Conservation (phyloP, 2,797 vertebrate genomes). For the Clarias platycephalus region DNA sequence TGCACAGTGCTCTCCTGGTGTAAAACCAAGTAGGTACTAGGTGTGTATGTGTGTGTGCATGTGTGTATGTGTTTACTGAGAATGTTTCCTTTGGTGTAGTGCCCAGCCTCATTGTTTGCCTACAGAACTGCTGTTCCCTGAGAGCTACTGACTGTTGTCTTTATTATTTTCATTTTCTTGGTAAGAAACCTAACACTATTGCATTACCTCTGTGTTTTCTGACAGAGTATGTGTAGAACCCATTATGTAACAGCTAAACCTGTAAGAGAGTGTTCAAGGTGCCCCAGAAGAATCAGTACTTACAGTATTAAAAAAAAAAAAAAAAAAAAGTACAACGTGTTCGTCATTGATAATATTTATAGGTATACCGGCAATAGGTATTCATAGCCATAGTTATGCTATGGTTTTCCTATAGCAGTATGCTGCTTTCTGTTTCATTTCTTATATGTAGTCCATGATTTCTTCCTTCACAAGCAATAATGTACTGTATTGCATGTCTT, state of each 20-base stretch:
- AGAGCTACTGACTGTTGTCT: neutral
- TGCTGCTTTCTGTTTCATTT: neutral
- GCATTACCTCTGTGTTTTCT: neutral
- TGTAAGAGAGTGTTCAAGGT: neutral
- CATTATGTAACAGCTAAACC: neutral
- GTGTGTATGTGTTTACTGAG: slow-evolving; percentile 17
- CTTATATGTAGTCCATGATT: neutral
- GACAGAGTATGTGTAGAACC: neutral
- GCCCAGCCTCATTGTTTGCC: slow-evolving; percentile 15
- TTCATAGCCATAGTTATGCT: no score
- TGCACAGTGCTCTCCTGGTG: neutral
- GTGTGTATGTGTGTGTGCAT: slow-evolving; percentile 7
- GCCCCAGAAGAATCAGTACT: neutral
- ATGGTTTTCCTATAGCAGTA: neutral
- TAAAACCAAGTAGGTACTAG: neutral
- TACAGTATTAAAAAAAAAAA: neutral
- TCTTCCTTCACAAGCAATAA: neutral
- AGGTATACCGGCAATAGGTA: no score
- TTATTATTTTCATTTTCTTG: neutral
- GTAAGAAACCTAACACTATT: neutral
- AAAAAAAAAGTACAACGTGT: neutral
- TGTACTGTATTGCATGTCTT: neutral
- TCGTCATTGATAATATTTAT: neutral
- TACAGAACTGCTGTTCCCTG: neutral
- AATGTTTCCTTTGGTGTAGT: slow-evolving; percentile 9